Conservation (phyloP, 2,113 vertebrate species). For the Psilopogon haemacephalus region DNA sequence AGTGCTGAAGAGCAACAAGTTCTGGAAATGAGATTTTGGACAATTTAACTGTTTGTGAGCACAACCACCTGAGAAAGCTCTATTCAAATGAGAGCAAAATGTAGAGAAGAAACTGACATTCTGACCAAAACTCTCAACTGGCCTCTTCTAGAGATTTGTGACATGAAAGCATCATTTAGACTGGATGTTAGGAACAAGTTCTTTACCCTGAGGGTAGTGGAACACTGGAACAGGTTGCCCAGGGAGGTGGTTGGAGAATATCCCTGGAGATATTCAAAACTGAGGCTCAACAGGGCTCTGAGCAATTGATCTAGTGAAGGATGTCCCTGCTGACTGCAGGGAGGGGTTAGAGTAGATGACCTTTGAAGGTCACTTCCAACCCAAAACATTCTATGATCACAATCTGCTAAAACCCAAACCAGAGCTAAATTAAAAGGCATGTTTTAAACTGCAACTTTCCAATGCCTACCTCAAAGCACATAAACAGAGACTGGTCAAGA, state of each 20-base stretch:
- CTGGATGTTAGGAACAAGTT: too few species aligned
- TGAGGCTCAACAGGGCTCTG: too few species aligned
- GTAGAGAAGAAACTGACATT: neutral
- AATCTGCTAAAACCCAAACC: neutral
- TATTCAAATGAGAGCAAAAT: neutral
- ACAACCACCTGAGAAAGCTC: neutral
- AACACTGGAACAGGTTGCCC: too few species aligned
- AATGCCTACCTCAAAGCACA: neutral
- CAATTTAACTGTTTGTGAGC: neutral
- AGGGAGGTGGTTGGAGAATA: too few species aligned
- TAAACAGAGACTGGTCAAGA: neutral
- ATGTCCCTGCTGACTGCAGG: too few species aligned
- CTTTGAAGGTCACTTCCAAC: too few species aligned
- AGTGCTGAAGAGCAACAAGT: neutral
- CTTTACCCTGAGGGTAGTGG: too few species aligned
- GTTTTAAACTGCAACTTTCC: neutral
- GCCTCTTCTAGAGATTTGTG: neutral
- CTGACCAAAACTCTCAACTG: neutral
- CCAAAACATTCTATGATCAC: too few species aligned
- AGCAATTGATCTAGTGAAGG: too few species aligned
- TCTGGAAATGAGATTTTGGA: neutral
- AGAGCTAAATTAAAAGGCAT: neutral
- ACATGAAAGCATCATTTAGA: neutral
- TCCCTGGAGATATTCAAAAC: too few species aligned
- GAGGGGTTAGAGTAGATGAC: too few species aligned